Evolutionary conservation across 2,113 vertebrate species (phyloP).

Genomic region (Tiliqua scincoides): DNA sequence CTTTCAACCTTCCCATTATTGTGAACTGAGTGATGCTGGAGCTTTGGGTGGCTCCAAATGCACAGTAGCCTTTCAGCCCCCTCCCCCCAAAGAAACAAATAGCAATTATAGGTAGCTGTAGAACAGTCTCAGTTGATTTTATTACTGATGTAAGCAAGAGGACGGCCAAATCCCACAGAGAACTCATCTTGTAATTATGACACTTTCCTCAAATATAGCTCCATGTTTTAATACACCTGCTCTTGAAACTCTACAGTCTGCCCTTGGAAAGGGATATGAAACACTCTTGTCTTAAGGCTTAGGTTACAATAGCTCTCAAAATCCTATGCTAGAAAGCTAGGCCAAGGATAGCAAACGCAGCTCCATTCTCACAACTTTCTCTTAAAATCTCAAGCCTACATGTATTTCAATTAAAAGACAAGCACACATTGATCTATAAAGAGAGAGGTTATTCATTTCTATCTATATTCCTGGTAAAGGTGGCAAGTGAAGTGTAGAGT

Average conservation of each 20-base stretch:
- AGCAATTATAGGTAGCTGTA: neutral
- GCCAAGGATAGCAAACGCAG: constrained; percentile 14
- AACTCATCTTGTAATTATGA: neutral
- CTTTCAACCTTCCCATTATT: neutral
- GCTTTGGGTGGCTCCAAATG: neutral
- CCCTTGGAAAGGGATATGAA: neutral
- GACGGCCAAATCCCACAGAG: neutral
- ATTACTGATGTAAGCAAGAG: neutral
- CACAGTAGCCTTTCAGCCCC: neutral
- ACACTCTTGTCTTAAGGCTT: constrained; percentile 17
- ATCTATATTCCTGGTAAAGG: neutral
- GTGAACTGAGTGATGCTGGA: neutral
- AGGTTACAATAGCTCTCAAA: neutral
- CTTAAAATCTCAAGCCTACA: neutral
- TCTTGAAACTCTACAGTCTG: constrained; percentile 1
- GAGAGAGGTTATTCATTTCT: neutral
- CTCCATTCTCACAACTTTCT: constrained; percentile 2
- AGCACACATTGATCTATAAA: constrained; percentile 11
- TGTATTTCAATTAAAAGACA: constrained; percentile 15
- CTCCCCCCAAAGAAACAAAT: neutral
- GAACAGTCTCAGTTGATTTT: neutral
- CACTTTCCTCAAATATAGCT: constrained; percentile 13
- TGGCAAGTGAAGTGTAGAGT: neutral
- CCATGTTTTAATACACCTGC: neutral
- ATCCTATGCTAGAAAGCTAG: neutral